These are phyloP conservation scores for Neopelma chrysocephalum DNA, from an alignment of 2,797 vertebrate species.

Conservation along the genomic window DNA sequence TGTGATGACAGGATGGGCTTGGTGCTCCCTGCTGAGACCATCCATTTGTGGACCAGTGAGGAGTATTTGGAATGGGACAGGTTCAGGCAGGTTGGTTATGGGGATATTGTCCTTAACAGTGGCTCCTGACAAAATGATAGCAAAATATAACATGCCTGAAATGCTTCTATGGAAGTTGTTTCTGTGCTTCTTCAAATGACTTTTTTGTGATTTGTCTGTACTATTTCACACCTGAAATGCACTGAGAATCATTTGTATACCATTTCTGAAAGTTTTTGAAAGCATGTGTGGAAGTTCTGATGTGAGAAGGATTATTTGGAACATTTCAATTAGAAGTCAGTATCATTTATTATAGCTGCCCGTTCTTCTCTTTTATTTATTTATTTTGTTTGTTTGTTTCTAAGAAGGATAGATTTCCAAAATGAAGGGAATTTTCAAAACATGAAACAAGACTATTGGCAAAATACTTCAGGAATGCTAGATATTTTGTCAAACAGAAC, in stretches of 20 bases:
- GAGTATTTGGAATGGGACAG: background rate
- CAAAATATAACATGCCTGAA: background rate
- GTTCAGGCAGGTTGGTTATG: background rate
- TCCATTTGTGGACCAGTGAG: accelerated
- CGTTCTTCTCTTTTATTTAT: background rate
- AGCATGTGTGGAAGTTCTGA: background rate
- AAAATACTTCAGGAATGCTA: background rate
- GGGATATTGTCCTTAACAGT: background rate
- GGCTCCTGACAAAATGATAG: background rate
- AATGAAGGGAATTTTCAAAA: background rate
- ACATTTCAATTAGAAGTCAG: background rate
- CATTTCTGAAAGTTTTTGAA: background rate
- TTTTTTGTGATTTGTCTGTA: background rate
- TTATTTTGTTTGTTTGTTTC: background rate
- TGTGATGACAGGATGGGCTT: background rate
- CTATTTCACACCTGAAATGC: background rate
- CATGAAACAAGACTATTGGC: background rate
- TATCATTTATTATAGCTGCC: background rate
- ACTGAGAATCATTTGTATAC: background rate
- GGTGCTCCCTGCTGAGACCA: background rate
- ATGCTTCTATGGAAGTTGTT: background rate
- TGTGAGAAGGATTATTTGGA: background rate
- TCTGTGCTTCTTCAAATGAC: background rate
- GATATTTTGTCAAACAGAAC: background rate
- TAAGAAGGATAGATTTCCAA: background rate